Base-by-base conservation (phyloP, 2,888 invertebrate species). In the Serripes groenlandicus region DNA sequence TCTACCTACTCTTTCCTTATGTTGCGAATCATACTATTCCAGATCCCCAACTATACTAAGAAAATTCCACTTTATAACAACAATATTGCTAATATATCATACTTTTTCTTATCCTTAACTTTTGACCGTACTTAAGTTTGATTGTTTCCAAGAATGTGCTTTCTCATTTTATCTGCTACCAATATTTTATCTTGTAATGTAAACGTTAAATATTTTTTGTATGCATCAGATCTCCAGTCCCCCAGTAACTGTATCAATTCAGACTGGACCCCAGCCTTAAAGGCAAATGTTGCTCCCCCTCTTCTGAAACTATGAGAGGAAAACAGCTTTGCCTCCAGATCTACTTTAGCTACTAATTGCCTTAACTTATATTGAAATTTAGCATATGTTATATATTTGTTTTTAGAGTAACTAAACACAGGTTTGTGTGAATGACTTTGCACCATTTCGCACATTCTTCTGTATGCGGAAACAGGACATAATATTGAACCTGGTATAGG, bases 221-320 rank as follows among this genome's bases (percentile, higher is more conserved):
- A 60, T 3, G 58, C 58, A 28, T 60, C 54, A n/a, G 54, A 70
- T 70, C 54, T 5, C 52, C 54, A 54, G 23, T 54, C 54, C 7
- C 54, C 54, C 5, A n/a, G 54, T 54, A 54, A 54, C 5, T 54
- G 54, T 11, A 54, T 54, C n/a, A 54, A 54, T 54, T 54, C 54
- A 11, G 54, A 54, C 5, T 21, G 54, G 23, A 54, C 54, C 54
- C 54, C 54, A n/a, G 54, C 18, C 23, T 54, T 23, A 23, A 54
- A 54, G 11, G 54, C 54, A 54, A 54, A 54, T 11, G 54, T 54
- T 11, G 54, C 54, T n/a, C 54, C 54, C 23, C 54, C 54, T 21
- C 54, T 60, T 60, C 58, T 60, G 28, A 60, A 60, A 60, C 58
- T 60, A 7, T 60, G 58, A 7, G 58, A 60, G 4, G 58, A 28